Evolutionary conservation across 2,113 vertebrate species (phyloP).

Genomic region (Dolichallabes microphthalmus): DNA sequence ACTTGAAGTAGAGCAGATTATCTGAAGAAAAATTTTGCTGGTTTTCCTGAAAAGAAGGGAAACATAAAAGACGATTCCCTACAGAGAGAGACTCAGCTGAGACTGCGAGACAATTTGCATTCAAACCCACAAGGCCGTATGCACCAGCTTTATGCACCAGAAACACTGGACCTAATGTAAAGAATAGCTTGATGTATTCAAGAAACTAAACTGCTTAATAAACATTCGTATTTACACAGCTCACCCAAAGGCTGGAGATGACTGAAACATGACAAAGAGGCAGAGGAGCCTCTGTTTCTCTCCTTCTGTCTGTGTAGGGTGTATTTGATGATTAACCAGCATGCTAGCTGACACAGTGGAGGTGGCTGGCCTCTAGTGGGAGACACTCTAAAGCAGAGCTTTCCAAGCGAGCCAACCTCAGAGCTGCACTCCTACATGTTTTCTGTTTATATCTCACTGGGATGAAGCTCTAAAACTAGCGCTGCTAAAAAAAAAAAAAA

Average conservation of each 20-base stretch:
- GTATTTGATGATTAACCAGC: conserved; percentile 57
- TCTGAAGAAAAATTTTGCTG: conserved; percentile 34
- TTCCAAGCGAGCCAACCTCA: conserved; percentile 43
- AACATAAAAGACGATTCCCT: conserved; percentile 44
- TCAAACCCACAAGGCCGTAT: conserved; percentile 43
- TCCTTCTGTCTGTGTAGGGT: conserved; percentile 49
- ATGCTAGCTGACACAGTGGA: conserved; percentile 54
- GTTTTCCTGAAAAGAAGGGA: conserved; percentile 32
- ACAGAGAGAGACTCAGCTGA: conserved; percentile 38
- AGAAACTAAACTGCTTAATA: conserved; percentile 37
- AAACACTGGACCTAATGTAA: conserved; percentile 40
- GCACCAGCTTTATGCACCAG: conserved; percentile 37
- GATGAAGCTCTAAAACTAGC: conserved; percentile 39
- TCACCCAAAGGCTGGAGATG: conserved; percentile 36
- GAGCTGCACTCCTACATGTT: conserved; percentile 47
- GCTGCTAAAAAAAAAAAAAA: conserved; percentile 45
- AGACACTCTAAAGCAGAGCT: conserved; percentile 47
- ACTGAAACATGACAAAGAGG: conserved; percentile 52
- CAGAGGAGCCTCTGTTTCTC: conserved; percentile 44
- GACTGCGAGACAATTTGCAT: conserved; percentile 42
- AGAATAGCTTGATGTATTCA: conserved; percentile 37
- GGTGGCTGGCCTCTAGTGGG: conserved; percentile 56
- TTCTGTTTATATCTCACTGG: conserved; percentile 48
- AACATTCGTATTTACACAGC: conserved; percentile 29
- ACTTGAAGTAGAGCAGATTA: conserved; percentile 42